These are phyloP conservation scores for Stigmatopora nigra DNA, from an alignment of 2,113 vertebrate species.

Conservation along the genomic window DNA sequence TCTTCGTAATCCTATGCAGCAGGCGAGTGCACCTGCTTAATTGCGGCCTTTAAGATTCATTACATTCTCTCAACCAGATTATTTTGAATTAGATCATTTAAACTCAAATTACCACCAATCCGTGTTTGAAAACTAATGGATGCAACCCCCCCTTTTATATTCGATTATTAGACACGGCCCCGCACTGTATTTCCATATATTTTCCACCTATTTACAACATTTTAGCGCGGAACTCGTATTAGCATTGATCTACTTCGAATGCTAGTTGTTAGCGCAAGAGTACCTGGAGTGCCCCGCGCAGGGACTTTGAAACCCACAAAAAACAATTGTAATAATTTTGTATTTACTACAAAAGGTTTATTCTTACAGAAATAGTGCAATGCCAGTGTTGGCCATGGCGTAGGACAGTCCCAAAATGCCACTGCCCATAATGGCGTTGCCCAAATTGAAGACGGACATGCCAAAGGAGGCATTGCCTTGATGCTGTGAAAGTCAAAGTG, in stretches of 20 bases:
- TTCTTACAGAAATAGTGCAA: slow-evolving; percentile 96
- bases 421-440: slow-evolving; percentile 99
- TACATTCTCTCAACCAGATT: slow-evolving; percentile 38
- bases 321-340: background rate
- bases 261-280: background rate
- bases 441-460: slow-evolving; percentile 99
- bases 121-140: slow-evolving; percentile 25
- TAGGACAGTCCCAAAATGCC: slow-evolving; percentile 95
- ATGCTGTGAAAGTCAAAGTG: slow-evolving; percentile 65
- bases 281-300: background rate
- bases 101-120: slow-evolving; percentile 19
- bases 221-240: too few species aligned
- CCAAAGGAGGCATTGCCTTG: slow-evolving; percentile 92
- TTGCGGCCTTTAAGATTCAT: background rate
- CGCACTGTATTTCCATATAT: background rate
- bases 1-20: background rate
- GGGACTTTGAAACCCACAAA: slow-evolving; percentile 13
- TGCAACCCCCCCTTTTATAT: background rate
- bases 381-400: slow-evolving; percentile 99
- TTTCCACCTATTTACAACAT: too few species aligned
- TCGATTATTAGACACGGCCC: background rate
- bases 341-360: background rate
- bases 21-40: background rate
- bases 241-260: slow-evolving; percentile 12
- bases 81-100: slow-evolving; percentile 2